Conservation (phyloP, 2,888 invertebrate species). For the Macrophya alboannulata region DNA sequence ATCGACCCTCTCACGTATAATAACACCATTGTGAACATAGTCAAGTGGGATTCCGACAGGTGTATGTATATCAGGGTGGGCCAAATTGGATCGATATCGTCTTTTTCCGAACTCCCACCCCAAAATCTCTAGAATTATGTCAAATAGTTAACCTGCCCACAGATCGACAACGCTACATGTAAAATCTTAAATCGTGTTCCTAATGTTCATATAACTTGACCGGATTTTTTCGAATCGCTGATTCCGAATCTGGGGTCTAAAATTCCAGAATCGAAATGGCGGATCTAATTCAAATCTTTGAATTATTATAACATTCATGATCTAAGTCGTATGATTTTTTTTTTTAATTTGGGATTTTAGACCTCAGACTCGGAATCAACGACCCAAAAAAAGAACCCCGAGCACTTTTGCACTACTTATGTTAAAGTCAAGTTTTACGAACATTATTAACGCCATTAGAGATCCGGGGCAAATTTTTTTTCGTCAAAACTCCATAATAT, state of each 20-base stretch:
- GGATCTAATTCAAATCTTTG: not conserved
- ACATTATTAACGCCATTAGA: too few species aligned
- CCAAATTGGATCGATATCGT: not conserved
- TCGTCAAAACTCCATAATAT: too few species aligned
- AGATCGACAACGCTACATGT: too few species aligned
- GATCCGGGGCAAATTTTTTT: too few species aligned
- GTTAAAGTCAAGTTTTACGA: too few species aligned
- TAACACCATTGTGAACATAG: not conserved
- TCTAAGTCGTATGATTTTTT: not conserved
- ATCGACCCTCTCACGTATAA: constrained; percentile 6
- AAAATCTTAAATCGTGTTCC: too few species aligned
- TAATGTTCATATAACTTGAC: too few species aligned
- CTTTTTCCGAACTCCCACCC: not conserved
- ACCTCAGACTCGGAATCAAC: not conserved
- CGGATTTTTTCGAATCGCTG: too few species aligned
- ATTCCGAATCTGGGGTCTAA: too few species aligned
- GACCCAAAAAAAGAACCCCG: too few species aligned
- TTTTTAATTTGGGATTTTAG: not conserved
- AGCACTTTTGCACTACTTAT: too few species aligned
- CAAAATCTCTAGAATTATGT: not conserved
- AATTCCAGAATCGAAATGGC: not conserved
- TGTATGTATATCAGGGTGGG: not conserved
- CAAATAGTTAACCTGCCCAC: too few species aligned
- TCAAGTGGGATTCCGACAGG: constrained; percentile 4
- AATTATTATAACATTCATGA: not conserved